These are phyloP conservation scores for Drosophila kambysellisi DNA, from an alignment of 2,888 invertebrate species.

Conservation along the genomic window DNA sequence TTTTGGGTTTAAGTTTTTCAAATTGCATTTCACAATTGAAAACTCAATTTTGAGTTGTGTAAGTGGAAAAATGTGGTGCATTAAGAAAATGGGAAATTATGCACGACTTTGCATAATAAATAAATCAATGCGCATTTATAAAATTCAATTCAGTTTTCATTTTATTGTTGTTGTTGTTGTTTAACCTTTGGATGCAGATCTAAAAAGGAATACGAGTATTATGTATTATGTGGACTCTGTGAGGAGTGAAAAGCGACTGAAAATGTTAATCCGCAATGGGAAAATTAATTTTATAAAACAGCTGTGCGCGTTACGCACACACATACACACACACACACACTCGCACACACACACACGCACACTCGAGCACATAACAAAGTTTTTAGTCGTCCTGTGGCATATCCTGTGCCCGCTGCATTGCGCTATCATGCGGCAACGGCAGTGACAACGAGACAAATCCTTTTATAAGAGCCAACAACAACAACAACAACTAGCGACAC, in stretches of 20 bases:
- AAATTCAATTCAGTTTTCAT: constrained; percentile 19
- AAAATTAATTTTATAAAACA: constrained; percentile 83
- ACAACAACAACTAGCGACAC: constrained; percentile 12
- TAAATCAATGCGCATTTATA: constrained; percentile 44
- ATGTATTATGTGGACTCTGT: constrained; percentile 16
- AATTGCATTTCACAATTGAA: not conserved
- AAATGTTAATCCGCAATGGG: constrained; percentile 83
- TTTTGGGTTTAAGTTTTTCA: not conserved
- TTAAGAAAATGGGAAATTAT: constrained; percentile 41
- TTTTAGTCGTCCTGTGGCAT: constrained; percentile 32
- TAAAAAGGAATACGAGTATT: constrained; percentile 30
- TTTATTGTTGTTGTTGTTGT: constrained; percentile 1
- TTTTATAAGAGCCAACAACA: constrained; percentile 55
- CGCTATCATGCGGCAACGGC: constrained; percentile 38
- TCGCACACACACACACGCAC: constrained; percentile 1
- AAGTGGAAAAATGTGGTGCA: constrained; percentile 4
- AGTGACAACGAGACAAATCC: constrained; percentile 80
- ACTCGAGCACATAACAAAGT: constrained; percentile 12
- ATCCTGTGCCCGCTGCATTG: constrained; percentile 30
- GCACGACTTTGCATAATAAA: constrained; percentile 52
- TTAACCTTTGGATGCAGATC: constrained; percentile 29
- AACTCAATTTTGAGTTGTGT: not conserved
- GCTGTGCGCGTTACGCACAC: constrained; percentile 67
- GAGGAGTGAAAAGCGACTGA: constrained; percentile 48
- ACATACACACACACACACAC: constrained; percentile 24